A percentile compares a stretch with the other conserved stretches of the same genome.
phyloP scores from a whole-genome alignment of 2,888 invertebrate species.

The Drosophila mercatorum region DNA sequence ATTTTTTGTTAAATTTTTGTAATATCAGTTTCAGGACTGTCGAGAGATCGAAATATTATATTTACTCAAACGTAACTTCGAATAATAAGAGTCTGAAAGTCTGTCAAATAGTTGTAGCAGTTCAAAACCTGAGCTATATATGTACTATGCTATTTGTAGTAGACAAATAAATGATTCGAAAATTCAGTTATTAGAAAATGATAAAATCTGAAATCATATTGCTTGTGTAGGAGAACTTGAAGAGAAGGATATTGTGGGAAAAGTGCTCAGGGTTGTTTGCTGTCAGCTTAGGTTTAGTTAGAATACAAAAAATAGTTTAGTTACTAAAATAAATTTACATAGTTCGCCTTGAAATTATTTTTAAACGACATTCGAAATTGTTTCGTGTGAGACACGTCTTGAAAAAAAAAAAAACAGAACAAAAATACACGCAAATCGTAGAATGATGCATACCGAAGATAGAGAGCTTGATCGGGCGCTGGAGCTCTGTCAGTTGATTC shows the following conservation, averaged over 20 bases:
- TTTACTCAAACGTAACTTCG: too few relatives aligned
- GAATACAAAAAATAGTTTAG: background rate
- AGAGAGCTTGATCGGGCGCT: conserved; percentile 57
- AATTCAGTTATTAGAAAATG: too few relatives aligned
- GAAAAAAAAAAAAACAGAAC: conserved; percentile 8
- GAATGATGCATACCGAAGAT: conserved; percentile 45
- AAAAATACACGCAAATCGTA: conserved; percentile 37
- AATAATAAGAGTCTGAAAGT: too few relatives aligned
- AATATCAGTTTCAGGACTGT: too few relatives aligned
- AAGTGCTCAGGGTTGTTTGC: background rate
- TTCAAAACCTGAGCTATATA: too few relatives aligned
- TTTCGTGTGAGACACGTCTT: conserved; percentile 33
- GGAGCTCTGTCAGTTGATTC: conserved; percentile 41
- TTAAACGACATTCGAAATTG: conserved; percentile 42
- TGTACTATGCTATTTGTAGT: too few relatives aligned
- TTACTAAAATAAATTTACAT: conserved; percentile 8
- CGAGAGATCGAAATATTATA: too few relatives aligned
- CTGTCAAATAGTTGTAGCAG: too few relatives aligned
- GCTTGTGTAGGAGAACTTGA: background rate
- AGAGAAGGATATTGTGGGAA: background rate
- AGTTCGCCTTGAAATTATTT: conserved; percentile 41
- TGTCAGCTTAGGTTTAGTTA: conserved; percentile 2
- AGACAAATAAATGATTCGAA: too few relatives aligned
- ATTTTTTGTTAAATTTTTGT: too few relatives aligned
- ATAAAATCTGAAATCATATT: background rate